Conservation (phyloP, 2,113 vertebrate genomes). For the Crypturellus undulatus region DNA sequence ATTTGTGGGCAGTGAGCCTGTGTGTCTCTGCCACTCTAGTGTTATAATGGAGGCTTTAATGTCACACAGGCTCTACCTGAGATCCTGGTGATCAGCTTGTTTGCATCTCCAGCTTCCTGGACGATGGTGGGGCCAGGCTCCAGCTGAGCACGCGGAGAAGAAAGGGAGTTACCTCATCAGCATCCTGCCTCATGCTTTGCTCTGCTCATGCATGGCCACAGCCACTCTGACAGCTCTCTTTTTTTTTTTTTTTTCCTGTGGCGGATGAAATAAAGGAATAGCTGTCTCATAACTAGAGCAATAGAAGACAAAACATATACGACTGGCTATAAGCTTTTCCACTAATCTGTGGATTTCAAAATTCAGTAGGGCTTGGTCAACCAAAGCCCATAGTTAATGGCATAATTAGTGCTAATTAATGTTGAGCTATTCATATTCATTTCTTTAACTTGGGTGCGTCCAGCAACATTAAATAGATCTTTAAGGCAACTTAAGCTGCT, state of each 20-base stretch:
- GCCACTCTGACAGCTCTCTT: neutral
- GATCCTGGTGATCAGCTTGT: slow-evolving; percentile 10
- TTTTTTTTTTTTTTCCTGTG: neutral
- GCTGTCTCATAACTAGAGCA: neutral
- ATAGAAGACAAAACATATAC: neutral
- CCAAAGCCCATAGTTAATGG: neutral
- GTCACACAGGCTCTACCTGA: neutral
- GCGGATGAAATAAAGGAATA: neutral
- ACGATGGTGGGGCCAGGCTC: neutral
- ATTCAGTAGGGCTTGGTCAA: neutral
- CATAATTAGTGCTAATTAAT: slow-evolving; percentile 34
- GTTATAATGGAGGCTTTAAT: slow-evolving; percentile 10
- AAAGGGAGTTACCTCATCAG: neutral
- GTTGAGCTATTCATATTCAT: slow-evolving; percentile 5
- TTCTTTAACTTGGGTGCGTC: slow-evolving; percentile 45
- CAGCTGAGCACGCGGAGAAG: neutral
- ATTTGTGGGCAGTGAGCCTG: neutral
- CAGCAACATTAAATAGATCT: neutral
- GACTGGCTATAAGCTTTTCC: neutral
- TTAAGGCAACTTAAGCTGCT: neutral
- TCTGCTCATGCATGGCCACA: neutral
- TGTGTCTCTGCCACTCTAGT: neutral
- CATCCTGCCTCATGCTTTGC: rapidly evolving
- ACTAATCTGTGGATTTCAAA: neutral
- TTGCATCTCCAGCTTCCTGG: neutral